Evolutionary conservation across 2,888 invertebrate genomes (phyloP).

Genomic region (Corbicula japonica): DNA sequence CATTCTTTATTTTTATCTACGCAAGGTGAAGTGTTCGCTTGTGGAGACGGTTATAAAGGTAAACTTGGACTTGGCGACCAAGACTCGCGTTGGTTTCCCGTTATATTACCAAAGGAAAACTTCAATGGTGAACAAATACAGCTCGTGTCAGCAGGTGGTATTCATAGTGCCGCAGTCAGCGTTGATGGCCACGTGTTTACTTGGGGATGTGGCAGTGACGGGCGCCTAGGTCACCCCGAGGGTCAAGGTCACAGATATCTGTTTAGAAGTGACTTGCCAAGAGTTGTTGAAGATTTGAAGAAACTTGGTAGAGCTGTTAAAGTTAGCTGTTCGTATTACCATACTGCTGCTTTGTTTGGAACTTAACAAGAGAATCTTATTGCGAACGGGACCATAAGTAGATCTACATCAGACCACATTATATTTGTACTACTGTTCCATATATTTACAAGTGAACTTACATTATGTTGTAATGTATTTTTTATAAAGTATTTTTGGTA

Average conservation of each 20-base stretch:
- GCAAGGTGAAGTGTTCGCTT: constrained; percentile 67
- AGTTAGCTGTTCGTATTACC: constrained; percentile 75
- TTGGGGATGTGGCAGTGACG: constrained; percentile 80
- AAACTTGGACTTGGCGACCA: constrained; percentile 76
- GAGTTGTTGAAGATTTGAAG: constrained; percentile 66
- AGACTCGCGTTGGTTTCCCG: constrained; percentile 54
- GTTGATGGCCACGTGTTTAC: constrained; percentile 71
- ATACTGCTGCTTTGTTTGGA: constrained; percentile 67
- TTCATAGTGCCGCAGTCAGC: constrained; percentile 76
- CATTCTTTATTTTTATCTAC: constrained; percentile 72
- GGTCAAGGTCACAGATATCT: constrained; percentile 78
- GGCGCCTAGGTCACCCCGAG: constrained; percentile 77
- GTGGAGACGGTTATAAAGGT: constrained; percentile 79
- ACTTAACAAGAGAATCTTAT: too few relatives aligned
- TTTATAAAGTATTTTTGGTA: too few relatives aligned
- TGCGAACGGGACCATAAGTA: too few relatives aligned
- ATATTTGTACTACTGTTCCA: too few relatives aligned
- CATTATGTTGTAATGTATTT: too few relatives aligned
- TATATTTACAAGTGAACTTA: too few relatives aligned
- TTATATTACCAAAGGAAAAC: constrained; percentile 50
- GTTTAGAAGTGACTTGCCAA: constrained; percentile 73
- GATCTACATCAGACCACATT: too few relatives aligned
- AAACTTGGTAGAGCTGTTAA: constrained; percentile 40
- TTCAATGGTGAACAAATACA: constrained; percentile 67
- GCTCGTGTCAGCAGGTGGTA: constrained; percentile 74